A percentile compares a stretch with the other conserved stretches of the same genome.
Conservation (phyloP, 1,140 invertebrate genomes). For the Brachionus asplanchnoidis region DNA sequence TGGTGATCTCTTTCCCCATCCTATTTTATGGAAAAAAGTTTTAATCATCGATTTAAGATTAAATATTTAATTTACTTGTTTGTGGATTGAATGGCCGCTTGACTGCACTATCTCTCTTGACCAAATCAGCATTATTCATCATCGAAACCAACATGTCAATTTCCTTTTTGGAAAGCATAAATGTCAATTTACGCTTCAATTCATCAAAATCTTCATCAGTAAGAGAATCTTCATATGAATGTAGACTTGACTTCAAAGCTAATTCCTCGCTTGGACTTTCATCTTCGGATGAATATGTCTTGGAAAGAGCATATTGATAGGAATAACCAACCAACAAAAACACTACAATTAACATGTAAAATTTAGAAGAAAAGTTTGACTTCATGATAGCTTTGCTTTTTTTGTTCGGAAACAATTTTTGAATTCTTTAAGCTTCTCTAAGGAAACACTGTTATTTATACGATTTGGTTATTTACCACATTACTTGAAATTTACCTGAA, state of each 20-base stretch:
- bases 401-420: neutral
- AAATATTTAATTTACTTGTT: neutral
- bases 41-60: neutral
- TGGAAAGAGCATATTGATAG: neutral
- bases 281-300: neutral
- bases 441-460: neutral
- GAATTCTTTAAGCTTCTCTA: neutral
- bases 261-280: neutral
- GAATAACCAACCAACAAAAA: neutral
- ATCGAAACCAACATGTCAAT: neutral
- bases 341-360: neutral
- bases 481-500: neutral
- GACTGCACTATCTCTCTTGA: neutral
- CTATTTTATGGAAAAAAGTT: neutral
- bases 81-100: constrained; percentile 20
- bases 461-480: neutral
- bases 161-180: neutral
- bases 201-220: neutral
- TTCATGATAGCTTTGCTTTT: neutral
- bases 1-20: constrained; percentile 6
- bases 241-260: neutral
- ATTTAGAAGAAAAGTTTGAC: neutral
- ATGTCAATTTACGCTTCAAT: neutral
- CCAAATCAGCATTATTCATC: neutral
- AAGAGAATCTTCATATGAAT: neutral